Evolutionary conservation across 2,113 vertebrate species (phyloP).

Genomic region (pig (Sus scrofa)): DNA sequence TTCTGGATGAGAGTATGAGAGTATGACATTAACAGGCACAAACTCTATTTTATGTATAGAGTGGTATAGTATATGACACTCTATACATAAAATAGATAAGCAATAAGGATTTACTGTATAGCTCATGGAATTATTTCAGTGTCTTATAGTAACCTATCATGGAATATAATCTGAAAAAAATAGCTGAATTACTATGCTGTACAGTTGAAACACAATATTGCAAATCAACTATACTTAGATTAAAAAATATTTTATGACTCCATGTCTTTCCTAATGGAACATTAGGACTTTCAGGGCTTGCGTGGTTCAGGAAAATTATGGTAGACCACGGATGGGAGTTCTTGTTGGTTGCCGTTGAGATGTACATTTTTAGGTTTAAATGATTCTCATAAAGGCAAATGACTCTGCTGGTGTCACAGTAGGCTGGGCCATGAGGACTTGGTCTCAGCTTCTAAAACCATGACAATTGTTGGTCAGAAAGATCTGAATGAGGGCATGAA

Average conservation of each 20-base stretch:
- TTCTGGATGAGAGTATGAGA: no score
- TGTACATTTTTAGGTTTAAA: neutral
- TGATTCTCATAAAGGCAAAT: neutral
- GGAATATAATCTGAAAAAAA: no score
- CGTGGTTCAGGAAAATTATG: neutral
- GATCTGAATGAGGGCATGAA: neutral
- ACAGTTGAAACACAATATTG: neutral
- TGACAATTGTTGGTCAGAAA: neutral
- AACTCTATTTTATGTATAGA: no score
- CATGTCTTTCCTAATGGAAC: neutral
- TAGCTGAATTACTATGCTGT: neutral
- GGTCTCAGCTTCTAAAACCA: neutral
- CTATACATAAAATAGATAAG: no score
- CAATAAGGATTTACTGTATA: no score
- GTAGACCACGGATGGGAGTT: neutral
- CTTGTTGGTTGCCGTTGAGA: neutral
- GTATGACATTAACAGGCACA: no score
- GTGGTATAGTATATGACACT: no score
- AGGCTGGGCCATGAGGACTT: neutral
- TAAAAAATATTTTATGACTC: neutral
- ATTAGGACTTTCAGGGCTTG: neutral
- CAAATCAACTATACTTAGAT: neutral
- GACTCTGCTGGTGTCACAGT: neutral
- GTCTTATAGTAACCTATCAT: no score
- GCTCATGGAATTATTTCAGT: no score